Evolutionary conservation across 2,888 invertebrate species (phyloP).

Genomic region (Nephrotoma guestfalica): DNA sequence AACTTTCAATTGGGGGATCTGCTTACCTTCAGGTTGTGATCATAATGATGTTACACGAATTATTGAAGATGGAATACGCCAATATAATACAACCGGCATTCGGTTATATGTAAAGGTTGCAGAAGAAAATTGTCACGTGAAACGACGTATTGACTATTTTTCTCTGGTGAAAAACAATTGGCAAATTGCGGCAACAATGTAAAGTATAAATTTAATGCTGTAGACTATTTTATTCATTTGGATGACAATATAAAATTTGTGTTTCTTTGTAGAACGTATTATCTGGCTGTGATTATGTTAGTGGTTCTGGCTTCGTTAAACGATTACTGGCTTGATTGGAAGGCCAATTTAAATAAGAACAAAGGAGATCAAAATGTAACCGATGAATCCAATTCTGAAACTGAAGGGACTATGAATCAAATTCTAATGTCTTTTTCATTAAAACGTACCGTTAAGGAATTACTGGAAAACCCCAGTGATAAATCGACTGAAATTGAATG

Average conservation of each 20-base stretch:
- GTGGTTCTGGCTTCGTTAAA: constrained; percentile 35
- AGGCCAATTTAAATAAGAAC: constrained; percentile 14
- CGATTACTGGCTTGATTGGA: constrained; percentile 25
- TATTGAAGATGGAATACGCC: constrained; percentile 22
- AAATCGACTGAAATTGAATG: constrained; percentile 44
- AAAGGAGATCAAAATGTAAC: constrained; percentile 18
- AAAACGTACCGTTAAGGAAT: constrained; percentile 41
- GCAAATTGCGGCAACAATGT: constrained; percentile 36
- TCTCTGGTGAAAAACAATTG: constrained; percentile 23
- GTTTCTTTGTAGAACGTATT: constrained; percentile 28
- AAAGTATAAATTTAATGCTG: constrained; percentile 17
- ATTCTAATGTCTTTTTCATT: constrained; percentile 46
- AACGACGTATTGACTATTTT: constrained; percentile 22
- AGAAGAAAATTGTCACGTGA: constrained; percentile 42
- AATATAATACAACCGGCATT: constrained; percentile 43
- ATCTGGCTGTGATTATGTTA: constrained; percentile 30
- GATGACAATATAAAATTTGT: neutral
- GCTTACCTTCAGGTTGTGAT: constrained; percentile 48
- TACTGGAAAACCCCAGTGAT: constrained; percentile 36
- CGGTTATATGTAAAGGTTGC: constrained; percentile 42
- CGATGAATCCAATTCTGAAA: constrained; percentile 6
- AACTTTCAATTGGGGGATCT: constrained; percentile 54
- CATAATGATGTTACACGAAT: constrained; percentile 38
- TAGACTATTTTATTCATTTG: constrained; percentile 8
- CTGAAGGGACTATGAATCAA: constrained; percentile 13